Percentiles rank a stretch among this genome's conserved stretches.
Evolutionary conservation across 2,888 invertebrate genomes (phyloP).

Genomic region (Prosapia bicincta): DNA sequence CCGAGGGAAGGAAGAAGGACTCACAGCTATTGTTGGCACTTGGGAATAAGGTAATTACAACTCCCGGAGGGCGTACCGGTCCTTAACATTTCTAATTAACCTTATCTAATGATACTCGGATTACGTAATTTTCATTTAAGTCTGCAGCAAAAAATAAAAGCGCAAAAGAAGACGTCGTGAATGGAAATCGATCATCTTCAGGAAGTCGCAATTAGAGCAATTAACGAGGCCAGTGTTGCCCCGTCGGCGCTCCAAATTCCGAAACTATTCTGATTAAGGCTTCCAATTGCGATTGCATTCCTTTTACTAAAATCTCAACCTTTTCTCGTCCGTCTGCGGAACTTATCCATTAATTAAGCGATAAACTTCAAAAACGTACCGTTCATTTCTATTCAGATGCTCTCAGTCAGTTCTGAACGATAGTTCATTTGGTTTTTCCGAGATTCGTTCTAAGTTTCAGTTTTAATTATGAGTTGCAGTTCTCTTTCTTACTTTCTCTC

Average conservation of each 20-base stretch:
- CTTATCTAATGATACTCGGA: constrained; percentile 19
- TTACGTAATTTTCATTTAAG: constrained; percentile 27
- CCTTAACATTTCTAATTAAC: constrained; percentile 16
- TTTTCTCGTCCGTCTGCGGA: constrained; percentile 16
- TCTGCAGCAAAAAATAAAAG: constrained; percentile 18
- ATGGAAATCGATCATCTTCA: constrained; percentile 20
- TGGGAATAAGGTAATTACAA: not conserved
- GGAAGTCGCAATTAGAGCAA: constrained; percentile 20
- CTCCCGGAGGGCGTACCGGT: not conserved
- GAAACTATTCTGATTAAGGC: constrained; percentile 31
- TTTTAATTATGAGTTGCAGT: too few species aligned
- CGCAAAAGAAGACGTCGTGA: constrained; percentile 18
- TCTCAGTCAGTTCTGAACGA: not conserved
- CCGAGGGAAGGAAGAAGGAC: not conserved
- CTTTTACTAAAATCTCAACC: constrained; percentile 29
- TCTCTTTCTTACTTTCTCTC: too few species aligned
- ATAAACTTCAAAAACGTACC: not conserved
- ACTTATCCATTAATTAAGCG: not conserved
- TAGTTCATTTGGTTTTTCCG: too few species aligned
- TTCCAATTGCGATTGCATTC: constrained; percentile 25
- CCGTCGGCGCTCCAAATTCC: not conserved
- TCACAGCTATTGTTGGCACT: constrained; percentile 1
- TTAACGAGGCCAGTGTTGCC: constrained; percentile 4
- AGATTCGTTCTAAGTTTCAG: too few species aligned
- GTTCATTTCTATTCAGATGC: not conserved